These are phyloP conservation scores for Mythimna pallens DNA, from an alignment of 2,888 invertebrate genomes.

Conservation along the genomic window DNA sequence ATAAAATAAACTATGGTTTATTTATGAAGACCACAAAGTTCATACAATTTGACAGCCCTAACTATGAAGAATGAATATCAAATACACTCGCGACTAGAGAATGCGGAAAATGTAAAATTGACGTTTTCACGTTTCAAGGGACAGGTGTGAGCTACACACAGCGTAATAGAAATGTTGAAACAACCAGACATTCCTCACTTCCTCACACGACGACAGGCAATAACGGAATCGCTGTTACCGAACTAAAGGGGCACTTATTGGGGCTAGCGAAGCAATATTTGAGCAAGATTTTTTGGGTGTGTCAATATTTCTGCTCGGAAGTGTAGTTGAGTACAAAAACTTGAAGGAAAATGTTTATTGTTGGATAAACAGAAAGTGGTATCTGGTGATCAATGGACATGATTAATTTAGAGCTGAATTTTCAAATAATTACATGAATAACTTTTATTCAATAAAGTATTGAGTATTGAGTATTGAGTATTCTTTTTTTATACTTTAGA, in stretches of 20 bases:
- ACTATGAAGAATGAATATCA: conserved; percentile 74
- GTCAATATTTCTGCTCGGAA: conserved; percentile 16
- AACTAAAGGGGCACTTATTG: conserved; percentile 46
- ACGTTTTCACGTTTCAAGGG: conserved; percentile 84
- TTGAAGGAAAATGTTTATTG: background rate
- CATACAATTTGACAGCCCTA: conserved; percentile 50
- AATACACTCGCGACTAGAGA: conserved; percentile 74
- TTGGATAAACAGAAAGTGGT: too few species aligned
- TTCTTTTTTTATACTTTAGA: too few species aligned
- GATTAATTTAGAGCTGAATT: background rate
- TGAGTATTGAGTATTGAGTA: too few species aligned
- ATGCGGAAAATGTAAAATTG: conserved; percentile 87
- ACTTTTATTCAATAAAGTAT: too few species aligned
- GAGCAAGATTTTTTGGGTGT: conserved; percentile 20
- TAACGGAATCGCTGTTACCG: conserved; percentile 43
- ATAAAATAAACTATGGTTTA: too few species aligned
- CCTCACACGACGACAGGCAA: conserved; percentile 57
- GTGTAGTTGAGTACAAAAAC: conserved; percentile 1
- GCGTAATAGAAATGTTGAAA: conserved; percentile 78
- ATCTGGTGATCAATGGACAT: too few species aligned
- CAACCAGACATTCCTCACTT: conserved; percentile 70
- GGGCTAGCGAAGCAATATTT: conserved; percentile 24
- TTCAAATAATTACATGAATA: too few species aligned
- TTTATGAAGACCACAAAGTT: too few species aligned
- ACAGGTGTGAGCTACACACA: conserved; percentile 80